Evolutionary conservation across 2,797 vertebrate species (phyloP).

Genomic region (Mormyrops boulengeri): DNA sequence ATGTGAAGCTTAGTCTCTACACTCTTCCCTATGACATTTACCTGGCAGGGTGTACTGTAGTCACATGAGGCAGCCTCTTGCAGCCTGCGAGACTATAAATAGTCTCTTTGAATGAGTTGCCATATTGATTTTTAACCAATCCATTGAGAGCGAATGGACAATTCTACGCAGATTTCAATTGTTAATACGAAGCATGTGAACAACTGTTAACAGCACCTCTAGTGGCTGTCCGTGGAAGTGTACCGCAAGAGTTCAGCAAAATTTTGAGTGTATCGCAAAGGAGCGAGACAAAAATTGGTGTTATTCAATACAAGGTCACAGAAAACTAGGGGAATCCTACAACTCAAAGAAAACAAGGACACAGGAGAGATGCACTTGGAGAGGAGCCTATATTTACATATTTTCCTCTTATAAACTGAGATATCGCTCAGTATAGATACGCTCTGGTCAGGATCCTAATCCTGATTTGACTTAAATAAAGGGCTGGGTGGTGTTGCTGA

Average conservation of each 20-base stretch:
- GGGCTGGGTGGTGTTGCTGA: not conserved
- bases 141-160: not conserved
- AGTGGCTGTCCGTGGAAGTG: not conserved
- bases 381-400: not conserved
- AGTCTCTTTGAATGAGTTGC: not conserved
- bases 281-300: not conserved
- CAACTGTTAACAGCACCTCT: not conserved
- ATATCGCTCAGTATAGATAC: not conserved
- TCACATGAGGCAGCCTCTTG: not conserved
- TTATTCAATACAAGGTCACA: not conserved
- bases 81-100: not conserved
- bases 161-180: slow-evolving; percentile 29
- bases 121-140: not conserved
- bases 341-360: not conserved
- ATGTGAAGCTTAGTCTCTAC: not conserved
- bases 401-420: not conserved
- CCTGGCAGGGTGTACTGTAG: not conserved
- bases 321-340: not conserved
- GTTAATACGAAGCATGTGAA: not conserved
- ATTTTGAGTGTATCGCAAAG: not conserved
- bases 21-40: not conserved
- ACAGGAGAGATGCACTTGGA: not conserved
- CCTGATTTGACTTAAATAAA: not conserved
- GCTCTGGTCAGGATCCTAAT: not conserved
- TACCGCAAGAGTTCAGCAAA: not conserved